Percentiles rank a stretch among this genome's conserved stretches.
Evolutionary conservation across 2,113 vertebrate genomes (phyloP).

Genomic region (Neoarius graeffei): DNA sequence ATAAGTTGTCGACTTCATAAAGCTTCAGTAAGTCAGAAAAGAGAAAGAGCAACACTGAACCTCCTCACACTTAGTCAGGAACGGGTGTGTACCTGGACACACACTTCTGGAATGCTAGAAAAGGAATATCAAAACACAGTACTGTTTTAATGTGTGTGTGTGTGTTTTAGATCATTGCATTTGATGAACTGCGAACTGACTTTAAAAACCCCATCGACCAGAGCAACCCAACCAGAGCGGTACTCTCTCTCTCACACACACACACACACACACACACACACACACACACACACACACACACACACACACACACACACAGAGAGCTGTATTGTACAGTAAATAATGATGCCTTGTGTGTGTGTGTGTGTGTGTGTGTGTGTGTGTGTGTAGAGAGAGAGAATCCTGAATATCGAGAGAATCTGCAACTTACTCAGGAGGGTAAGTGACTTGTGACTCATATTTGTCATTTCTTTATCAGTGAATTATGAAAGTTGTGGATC

Average conservation of each 20-base stretch:
- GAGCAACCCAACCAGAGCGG: conserved; percentile 93
- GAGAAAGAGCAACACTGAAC: too few relatives aligned
- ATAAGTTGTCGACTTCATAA: too few relatives aligned
- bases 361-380: conserved; percentile 44
- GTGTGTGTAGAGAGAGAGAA: conserved; percentile 82
- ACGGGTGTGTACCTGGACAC: neutral
- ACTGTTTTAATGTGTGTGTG: neutral
- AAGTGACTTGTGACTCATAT: conserved; percentile 60
- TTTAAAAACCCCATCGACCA: conserved; percentile 99
- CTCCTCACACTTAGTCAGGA: neutral
- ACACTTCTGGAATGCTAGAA: neutral
- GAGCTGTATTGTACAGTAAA: neutral
- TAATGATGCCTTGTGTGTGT: neutral
- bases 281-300: neutral
- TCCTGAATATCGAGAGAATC: conserved; percentile 91
- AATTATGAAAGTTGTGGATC: neutral
- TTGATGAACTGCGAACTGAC: conserved; percentile 95
- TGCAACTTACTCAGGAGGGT: conserved; percentile 90
- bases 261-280: conserved; percentile 14
- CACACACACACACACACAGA: conserved; percentile 19
- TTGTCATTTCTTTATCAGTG: neutral
- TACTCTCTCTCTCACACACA: conserved; percentile 65
- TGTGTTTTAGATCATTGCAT: conserved; percentile 89
- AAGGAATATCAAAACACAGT: neutral
- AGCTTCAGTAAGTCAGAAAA: too few relatives aligned